Percentiles rank a stretch among this genome's conserved stretches.
Conservation (phyloP, 2,113 vertebrate species). For the Onychorhynchus coronatus region DNA sequence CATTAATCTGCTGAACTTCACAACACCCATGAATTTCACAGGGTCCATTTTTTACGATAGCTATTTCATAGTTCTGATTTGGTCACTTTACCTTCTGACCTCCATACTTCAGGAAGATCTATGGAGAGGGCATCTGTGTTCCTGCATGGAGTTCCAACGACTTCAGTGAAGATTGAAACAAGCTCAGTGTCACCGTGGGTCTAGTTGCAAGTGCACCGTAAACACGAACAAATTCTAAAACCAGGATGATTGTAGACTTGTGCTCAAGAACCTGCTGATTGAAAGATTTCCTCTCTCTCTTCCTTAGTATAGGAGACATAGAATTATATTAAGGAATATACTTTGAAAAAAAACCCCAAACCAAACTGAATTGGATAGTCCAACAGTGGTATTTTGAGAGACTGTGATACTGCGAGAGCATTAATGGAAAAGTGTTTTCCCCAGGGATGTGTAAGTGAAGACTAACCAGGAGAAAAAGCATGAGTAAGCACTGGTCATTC, state of each 20-base stretch:
- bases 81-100: neutral
- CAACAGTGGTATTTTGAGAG: neutral
- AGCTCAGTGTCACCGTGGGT: neutral
- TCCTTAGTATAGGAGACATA: neutral
- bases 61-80: neutral
- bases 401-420: neutral
- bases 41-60: neutral
- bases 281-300: neutral
- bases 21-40: neutral
- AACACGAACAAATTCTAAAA: neutral
- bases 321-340: neutral
- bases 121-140: rapidly evolving
- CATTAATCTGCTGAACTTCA: neutral
- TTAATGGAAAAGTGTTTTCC: neutral
- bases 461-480: neutral
- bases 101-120: neutral
- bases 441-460: neutral
- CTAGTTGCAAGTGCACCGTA: neutral
- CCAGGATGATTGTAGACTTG: neutral
- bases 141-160: neutral
- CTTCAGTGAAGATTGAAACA: neutral
- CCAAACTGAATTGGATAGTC: neutral
- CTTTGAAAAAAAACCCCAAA: neutral
- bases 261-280: neutral
- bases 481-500: neutral